Evolutionary conservation across 2,797 vertebrate species (phyloP).

Genomic region (Cirrhinus molitorella): DNA sequence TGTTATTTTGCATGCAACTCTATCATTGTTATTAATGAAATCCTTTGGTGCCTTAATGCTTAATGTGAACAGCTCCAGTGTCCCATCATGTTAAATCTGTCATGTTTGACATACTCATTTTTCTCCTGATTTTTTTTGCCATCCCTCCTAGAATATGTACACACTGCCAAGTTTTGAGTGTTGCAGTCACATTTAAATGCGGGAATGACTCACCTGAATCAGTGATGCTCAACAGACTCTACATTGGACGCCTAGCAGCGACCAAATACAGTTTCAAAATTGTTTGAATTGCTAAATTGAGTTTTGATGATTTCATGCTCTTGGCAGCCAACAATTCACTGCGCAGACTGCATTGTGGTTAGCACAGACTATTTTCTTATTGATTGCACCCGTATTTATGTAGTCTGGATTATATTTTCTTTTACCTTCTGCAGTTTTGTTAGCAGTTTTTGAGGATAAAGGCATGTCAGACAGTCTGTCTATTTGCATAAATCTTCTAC

Average conservation of each 20-base stretch:
- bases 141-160: not conserved
- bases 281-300: not conserved
- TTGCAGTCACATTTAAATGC: not conserved
- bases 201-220: not conserved
- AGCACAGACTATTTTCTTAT: not conserved
- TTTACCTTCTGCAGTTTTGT: not conserved
- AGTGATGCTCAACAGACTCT: not conserved
- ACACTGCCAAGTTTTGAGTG: not conserved
- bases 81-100: not conserved
- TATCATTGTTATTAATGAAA: conserved; percentile 24
- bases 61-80: not conserved
- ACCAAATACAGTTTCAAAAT: not conserved
- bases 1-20: not conserved
- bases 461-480: not conserved
- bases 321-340: not conserved
- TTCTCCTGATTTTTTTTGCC: not conserved
- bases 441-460: not conserved
- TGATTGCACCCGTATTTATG: conserved; percentile 3
- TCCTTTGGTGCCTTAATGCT: not conserved
- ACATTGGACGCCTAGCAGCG: not conserved
- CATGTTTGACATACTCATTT: conserved; percentile 1
- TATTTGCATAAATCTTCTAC: not conserved
- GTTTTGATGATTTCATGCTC: not conserved
- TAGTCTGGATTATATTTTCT: not conserved
- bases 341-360: not conserved